These are phyloP conservation scores for Murina feae DNA, from an alignment of 2,113 vertebrate genomes.

Conservation along the genomic window DNA sequence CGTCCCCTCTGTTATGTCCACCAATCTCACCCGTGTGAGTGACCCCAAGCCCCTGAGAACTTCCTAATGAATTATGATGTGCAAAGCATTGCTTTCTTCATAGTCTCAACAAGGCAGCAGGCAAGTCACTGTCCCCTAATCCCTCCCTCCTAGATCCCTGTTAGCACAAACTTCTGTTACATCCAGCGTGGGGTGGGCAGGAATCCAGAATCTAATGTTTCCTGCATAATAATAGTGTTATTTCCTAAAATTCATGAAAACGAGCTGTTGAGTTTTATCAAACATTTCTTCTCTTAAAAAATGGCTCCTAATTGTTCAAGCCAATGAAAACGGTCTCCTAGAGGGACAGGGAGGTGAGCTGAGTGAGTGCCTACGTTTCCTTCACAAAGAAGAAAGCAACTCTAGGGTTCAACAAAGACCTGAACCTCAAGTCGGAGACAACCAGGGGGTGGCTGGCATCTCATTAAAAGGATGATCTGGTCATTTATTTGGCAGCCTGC, in stretches of 20 bases:
- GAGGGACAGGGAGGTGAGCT: not conserved
- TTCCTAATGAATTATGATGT: not conserved
- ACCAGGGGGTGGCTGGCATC: not conserved
- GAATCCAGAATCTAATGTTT: not conserved
- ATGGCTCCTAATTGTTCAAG: not conserved
- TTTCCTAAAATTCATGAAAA: conserved; percentile 14
- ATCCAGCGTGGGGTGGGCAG: not conserved
- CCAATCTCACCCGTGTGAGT: not conserved
- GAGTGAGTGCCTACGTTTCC: not conserved
- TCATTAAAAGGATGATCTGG: not conserved
- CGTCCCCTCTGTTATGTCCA: fast-evolving
- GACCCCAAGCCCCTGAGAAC: not conserved
- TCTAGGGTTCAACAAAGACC: not conserved
- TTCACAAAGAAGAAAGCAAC: not conserved
- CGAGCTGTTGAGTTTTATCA: not conserved
- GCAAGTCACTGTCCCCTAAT: not conserved
- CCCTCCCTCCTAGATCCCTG: not conserved
- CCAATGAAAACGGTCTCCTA: not conserved
- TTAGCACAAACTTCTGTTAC: not conserved
- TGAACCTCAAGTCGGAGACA: not conserved
- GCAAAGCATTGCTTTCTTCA: not conserved
- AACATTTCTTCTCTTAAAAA: not conserved
- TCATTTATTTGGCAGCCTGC: not conserved
- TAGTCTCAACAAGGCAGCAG: too few species aligned
- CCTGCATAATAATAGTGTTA: not conserved